Evolutionary conservation across 2,888 invertebrate species (phyloP).

Genomic region (Tuta absoluta): DNA sequence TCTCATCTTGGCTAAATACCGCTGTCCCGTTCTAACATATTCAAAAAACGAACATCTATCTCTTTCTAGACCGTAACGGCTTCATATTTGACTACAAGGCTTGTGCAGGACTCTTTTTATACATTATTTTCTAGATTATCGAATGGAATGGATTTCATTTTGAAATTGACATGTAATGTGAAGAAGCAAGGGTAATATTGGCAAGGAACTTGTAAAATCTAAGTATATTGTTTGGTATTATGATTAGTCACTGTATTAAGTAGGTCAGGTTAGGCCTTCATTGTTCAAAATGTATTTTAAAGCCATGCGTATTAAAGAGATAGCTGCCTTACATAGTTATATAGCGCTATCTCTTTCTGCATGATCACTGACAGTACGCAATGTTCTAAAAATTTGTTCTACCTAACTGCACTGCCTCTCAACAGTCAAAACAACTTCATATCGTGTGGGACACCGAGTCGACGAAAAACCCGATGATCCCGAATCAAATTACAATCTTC

Average conservation of each 20-base stretch:
- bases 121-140: conserved; percentile 27
- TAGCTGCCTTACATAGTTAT: not conserved
- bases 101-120: conserved; percentile 33
- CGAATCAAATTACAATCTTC: not conserved
- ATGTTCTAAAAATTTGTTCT: not conserved
- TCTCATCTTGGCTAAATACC: conserved; percentile 1
- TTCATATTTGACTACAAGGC: conserved; percentile 21
- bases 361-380: not conserved
- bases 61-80: not conserved
- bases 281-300: not conserved
- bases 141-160: conserved; percentile 40
- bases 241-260: not conserved
- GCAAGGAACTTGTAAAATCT: not conserved
- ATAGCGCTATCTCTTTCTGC: not conserved
- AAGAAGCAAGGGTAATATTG: conserved; percentile 15
- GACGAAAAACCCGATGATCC: too few species aligned
- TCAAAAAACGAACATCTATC: conserved; percentile 5
- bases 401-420: conserved; percentile 1
- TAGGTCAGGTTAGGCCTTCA: not conserved
- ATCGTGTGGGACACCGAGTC: not conserved
- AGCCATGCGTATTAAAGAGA: not conserved
- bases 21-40: conserved; percentile 8
- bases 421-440: not conserved
- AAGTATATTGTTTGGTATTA: not conserved
- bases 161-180: conserved; percentile 40